Percentiles rank a stretch among this genome's conserved stretches.
phyloP scores from a whole-genome alignment of 2,113 vertebrate species.

The Sebastes fasciatus region DNA sequence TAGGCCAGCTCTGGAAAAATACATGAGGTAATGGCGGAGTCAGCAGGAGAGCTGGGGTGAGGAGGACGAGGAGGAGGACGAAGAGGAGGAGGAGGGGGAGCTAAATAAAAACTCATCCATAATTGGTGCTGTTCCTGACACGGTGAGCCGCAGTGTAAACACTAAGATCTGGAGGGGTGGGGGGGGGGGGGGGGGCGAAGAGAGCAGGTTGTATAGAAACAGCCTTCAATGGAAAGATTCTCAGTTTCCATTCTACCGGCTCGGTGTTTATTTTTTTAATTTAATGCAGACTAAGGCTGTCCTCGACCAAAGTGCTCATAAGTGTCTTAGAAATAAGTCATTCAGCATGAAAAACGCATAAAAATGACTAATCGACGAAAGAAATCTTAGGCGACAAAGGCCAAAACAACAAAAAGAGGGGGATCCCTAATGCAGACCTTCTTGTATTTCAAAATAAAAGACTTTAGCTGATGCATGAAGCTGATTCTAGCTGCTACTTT shows the following conservation, averaged over 20 bases:
- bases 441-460: neutral
- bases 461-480: neutral
- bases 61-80: neutral
- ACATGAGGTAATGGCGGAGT: slow-evolving; percentile 50
- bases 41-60: neutral
- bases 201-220: slow-evolving; percentile 31
- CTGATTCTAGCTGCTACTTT: neutral
- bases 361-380: too few species aligned
- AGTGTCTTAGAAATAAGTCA: too few species aligned
- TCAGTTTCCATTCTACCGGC: neutral
- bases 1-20: slow-evolving; percentile 38
- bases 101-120: slow-evolving; percentile 67
- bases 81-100: neutral
- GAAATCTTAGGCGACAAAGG: too few species aligned
- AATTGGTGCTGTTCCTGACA: slow-evolving; percentile 67
- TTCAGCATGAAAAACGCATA: too few species aligned
- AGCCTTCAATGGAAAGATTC: slow-evolving; percentile 40
- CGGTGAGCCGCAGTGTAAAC: slow-evolving; percentile 42
- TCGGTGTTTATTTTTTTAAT: neutral
- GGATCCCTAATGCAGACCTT: neutral
- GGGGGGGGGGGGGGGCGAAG: neutral
- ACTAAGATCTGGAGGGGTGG: slow-evolving; percentile 9
- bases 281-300: neutral
- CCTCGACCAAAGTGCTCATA: too few species aligned
- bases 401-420: too few species aligned